Evolutionary conservation across 2,113 vertebrate genomes (phyloP).

Genomic region (Phaethornis superciliosus): DNA sequence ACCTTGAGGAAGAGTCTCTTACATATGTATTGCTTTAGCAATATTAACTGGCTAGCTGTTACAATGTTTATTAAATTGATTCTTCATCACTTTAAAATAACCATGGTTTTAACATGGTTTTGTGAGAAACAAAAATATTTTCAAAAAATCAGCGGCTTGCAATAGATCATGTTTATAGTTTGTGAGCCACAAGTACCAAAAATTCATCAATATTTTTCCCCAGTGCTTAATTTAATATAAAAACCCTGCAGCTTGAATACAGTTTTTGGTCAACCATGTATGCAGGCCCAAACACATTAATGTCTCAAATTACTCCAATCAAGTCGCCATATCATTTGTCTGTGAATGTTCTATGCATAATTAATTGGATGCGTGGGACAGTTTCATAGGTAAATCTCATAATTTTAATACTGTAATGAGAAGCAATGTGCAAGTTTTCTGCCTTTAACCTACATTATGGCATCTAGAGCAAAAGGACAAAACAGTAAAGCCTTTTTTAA

Average conservation of each 20-base stretch:
- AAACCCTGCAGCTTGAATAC: background rate
- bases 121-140: background rate
- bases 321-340: constrained; percentile 38
- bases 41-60: constrained; percentile 52
- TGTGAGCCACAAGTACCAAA: background rate
- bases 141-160: background rate
- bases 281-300: background rate
- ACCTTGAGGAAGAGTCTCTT: constrained; percentile 66
- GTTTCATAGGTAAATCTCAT: constrained; percentile 65
- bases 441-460: constrained; percentile 70
- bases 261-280: constrained; percentile 8
- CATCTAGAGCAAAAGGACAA: constrained; percentile 83
- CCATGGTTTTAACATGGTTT: background rate
- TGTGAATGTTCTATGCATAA: constrained; percentile 60
- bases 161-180: background rate
- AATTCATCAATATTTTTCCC: background rate
- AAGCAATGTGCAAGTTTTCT: constrained; percentile 68
- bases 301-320: constrained; percentile 41
- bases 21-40: constrained; percentile 28
- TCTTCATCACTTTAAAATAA: constrained; percentile 38
- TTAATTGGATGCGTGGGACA: constrained; percentile 62
- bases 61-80: constrained; percentile 40
- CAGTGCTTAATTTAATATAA: constrained; percentile 1
- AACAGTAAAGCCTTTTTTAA: constrained; percentile 89
- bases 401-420: constrained; percentile 68